phyloP scores from a whole-genome alignment of 1,140 invertebrate genomes.

The Caerostris extrusa region DNA sequence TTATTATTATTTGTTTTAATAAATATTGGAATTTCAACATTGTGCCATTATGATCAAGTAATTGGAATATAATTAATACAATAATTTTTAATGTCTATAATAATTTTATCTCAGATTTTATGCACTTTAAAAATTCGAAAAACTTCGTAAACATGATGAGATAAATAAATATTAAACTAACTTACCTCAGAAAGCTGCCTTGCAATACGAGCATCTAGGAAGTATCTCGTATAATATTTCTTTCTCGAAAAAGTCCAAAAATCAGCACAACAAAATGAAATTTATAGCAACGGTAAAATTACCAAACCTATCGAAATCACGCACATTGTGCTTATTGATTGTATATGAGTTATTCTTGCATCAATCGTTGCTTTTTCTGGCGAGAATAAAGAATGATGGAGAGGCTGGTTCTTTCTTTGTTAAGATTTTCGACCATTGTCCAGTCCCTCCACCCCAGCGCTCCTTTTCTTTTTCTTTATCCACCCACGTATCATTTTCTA shows the following conservation, averaged over 20 bases:
- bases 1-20: too few relatives aligned
- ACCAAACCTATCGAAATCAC: not conserved
- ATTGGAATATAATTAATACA: too few relatives aligned
- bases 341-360: slow-evolving; percentile 43
- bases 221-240: not conserved
- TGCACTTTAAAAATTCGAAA: too few relatives aligned
- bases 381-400: slow-evolving; percentile 42
- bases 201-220: too few relatives aligned
- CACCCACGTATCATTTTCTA: slow-evolving; percentile 70
- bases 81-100: too few relatives aligned
- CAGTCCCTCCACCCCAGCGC: slow-evolving; percentile 34
- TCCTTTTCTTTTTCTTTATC: slow-evolving; percentile 55
- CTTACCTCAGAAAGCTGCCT: too few relatives aligned
- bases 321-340: slow-evolving; percentile 15
- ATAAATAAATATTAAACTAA: too few relatives aligned
- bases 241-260: not conserved
- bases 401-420: slow-evolving; percentile 38
- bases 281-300: slow-evolving; percentile 16
- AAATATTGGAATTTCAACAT: too few relatives aligned
- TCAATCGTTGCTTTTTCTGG: slow-evolving; percentile 42
- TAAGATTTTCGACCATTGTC: slow-evolving; percentile 70
- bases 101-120: too few relatives aligned
- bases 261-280: not conserved
- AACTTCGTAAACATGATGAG: too few relatives aligned
- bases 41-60: too few relatives aligned